phyloP scores from a whole-genome alignment of 2,888 invertebrate genomes.

The Buathra laborator region DNA sequence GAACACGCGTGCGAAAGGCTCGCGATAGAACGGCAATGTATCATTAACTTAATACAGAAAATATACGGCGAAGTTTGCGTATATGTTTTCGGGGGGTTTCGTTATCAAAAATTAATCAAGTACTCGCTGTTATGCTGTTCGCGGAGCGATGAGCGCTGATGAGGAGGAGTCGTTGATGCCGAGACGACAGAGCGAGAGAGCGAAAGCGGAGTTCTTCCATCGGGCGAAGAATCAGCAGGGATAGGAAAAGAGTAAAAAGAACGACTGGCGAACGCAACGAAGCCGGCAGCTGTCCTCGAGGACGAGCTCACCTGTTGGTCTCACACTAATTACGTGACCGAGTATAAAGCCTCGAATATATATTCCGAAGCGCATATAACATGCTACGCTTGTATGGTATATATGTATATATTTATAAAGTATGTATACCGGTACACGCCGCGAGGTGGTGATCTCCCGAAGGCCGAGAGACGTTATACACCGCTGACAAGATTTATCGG shows the following conservation, averaged over 20 bases:
- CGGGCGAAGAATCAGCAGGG: constrained; percentile 44
- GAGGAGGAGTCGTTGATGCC: constrained; percentile 7
- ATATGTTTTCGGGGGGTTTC: background rate
- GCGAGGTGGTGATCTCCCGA: constrained; percentile 59
- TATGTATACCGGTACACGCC: background rate
- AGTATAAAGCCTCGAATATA: constrained; percentile 73
- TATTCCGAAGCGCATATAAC: constrained; percentile 48
- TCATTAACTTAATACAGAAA: constrained; percentile 52
- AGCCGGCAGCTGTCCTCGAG: constrained; percentile 77
- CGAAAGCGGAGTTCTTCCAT: constrained; percentile 42
- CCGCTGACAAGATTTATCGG: constrained; percentile 78
- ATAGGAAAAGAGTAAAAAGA: constrained; percentile 49
- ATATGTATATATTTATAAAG: background rate
- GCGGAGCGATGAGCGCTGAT: constrained; percentile 30
- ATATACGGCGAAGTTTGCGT: constrained; percentile 24
- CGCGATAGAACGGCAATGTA: background rate
- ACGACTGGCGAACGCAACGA: constrained; percentile 38
- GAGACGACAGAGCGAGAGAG: background rate
- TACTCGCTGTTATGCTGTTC: constrained; percentile 38
- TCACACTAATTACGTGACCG: constrained; percentile 79
- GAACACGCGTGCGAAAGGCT: too few species aligned
- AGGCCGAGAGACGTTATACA: constrained; percentile 62
- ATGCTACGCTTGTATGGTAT: background rate
- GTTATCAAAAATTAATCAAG: constrained; percentile 60
- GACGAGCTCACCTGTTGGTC: constrained; percentile 80